Evolutionary conservation across 2,113 vertebrate species (phyloP).

Genomic region (Macrotis lagotis): DNA sequence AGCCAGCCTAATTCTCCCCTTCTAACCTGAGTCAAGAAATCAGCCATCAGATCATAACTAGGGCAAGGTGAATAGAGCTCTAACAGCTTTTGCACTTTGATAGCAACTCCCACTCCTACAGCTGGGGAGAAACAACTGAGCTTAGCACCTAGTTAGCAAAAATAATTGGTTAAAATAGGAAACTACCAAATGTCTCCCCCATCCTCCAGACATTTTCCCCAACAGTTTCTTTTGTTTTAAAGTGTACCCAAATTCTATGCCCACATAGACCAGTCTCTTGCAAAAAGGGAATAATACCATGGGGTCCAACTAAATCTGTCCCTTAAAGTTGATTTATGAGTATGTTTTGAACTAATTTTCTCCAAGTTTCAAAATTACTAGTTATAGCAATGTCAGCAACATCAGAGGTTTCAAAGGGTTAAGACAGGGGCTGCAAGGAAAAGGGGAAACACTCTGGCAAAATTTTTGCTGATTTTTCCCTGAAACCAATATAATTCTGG

Average conservation of each 20-base stretch:
- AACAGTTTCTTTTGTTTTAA: neutral
- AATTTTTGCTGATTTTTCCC: neutral
- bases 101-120: neutral
- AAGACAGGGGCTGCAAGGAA: neutral
- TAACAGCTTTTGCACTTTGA: neutral
- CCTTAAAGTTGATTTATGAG: neutral
- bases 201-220: neutral
- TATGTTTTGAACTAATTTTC: neutral
- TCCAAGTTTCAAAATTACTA: neutral
- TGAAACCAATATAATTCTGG: neutral
- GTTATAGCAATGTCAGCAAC: neutral
- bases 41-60: neutral
- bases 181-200: neutral
- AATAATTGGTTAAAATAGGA: conserved; percentile 1
- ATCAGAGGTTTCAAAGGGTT: neutral
- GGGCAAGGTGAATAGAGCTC: neutral
- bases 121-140: neutral
- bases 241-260: neutral
- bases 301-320: neutral
- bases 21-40: neutral
- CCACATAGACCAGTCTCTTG: neutral
- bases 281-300: neutral
- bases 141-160: conserved; percentile 2
- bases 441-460: neutral
- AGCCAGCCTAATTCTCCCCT: neutral